phyloP scores from a whole-genome alignment of 2,113 vertebrate species.

The Petrocephalus microphthalmus region DNA sequence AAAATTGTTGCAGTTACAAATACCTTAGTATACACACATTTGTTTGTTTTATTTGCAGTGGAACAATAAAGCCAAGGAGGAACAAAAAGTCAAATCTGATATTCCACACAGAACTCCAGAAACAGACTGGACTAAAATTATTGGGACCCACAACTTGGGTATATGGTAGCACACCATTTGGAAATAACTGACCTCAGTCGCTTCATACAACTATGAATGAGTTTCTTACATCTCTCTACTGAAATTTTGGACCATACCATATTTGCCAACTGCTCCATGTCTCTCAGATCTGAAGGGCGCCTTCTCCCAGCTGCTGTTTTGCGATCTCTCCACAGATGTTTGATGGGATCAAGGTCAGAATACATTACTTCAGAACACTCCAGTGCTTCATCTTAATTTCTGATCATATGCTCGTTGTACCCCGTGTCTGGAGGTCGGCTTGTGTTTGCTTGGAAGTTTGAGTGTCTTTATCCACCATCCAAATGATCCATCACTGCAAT shows the following conservation, averaged over 20 bases:
- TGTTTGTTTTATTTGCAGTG: neutral
- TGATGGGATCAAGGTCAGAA: too few relatives aligned
- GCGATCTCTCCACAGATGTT: neutral
- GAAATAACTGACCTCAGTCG: neutral
- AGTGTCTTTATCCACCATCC: neutral
- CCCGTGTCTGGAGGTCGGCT: neutral
- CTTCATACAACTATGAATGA: neutral
- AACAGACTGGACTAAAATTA: neutral
- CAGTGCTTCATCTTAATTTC: neutral
- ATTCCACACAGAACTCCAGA: neutral
- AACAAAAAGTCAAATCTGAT: neutral
- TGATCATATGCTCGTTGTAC: neutral
- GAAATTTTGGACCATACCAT: neutral
- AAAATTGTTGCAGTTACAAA: neutral
- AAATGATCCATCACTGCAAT: neutral
- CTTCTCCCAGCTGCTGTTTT: neutral
- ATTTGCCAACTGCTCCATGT: neutral
- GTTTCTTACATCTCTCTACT: neutral
- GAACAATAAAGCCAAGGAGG: neutral
- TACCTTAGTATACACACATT: too few relatives aligned
- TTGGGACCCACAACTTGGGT: neutral
- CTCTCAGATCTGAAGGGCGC: neutral
- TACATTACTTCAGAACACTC: neutral
- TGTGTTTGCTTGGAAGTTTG: too few relatives aligned
- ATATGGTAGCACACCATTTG: neutral